Percentiles rank a stretch among this genome's conserved stretches.
These are phyloP conservation scores for Phyllostomus hastatus DNA, from an alignment of 2,113 vertebrate genomes.

Conservation along the genomic window DNA sequence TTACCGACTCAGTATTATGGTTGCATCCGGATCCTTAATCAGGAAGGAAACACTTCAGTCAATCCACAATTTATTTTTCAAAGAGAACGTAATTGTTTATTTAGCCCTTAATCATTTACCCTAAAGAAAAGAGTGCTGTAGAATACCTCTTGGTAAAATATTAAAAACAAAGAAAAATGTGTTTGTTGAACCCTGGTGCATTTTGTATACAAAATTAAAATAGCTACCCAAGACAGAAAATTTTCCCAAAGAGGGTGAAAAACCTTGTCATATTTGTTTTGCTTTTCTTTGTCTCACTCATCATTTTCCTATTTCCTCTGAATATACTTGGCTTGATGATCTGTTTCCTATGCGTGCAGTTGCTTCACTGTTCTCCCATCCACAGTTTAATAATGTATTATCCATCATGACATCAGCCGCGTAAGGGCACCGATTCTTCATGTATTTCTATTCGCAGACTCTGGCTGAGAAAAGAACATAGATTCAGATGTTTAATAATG, in stretches of 20 bases:
- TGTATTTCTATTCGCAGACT: neutral
- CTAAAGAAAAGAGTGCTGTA: neutral
- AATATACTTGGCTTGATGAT: neutral
- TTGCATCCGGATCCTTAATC: neutral
- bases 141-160: neutral
- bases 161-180: neutral
- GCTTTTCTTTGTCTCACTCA: neutral
- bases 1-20: neutral
- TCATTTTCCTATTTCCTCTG: neutral
- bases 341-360: constrained; percentile 6
- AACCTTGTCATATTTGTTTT: neutral
- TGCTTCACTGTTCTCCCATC: neutral
- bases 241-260: neutral
- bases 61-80: neutral
- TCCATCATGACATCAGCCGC: neutral
- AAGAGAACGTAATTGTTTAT: neutral
- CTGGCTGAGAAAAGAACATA: neutral
- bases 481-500: neutral
- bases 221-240: neutral
- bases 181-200: neutral
- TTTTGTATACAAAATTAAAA: constrained; percentile 30
- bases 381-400: constrained; percentile 24
- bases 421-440: neutral
- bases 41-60: neutral
- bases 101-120: neutral